Conservation (phyloP, 2,888 invertebrate species). For the Vandiemenella viatica region DNA sequence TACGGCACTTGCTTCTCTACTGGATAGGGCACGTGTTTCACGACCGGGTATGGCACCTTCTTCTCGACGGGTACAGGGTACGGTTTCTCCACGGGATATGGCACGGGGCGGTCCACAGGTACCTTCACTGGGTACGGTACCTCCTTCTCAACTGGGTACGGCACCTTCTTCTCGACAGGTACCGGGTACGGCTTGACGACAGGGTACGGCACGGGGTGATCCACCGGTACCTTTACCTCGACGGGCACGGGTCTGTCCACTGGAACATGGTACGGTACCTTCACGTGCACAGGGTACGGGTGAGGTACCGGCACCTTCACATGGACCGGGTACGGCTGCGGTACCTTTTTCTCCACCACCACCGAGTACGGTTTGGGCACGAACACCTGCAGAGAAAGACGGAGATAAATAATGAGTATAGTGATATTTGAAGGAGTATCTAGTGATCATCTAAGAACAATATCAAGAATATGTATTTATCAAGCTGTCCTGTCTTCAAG, state of each 20-base stretch:
- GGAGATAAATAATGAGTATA: too few species aligned
- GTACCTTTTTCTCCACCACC: slow-evolving; percentile 56
- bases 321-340: slow-evolving; percentile 39
- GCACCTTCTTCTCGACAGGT: slow-evolving; percentile 5
- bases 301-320: slow-evolving; percentile 43
- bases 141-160: slow-evolving; percentile 14
- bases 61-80: slow-evolving; percentile 27
- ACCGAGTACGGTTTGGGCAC: slow-evolving; percentile 38
- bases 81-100: slow-evolving; percentile 31
- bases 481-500: too few species aligned
- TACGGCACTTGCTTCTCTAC: slow-evolving; percentile 54
- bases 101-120: slow-evolving; percentile 22
- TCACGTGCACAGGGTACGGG: slow-evolving; percentile 29
- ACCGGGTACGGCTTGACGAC: slow-evolving; percentile 11
- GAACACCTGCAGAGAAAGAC: too few species aligned
- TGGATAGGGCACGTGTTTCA: slow-evolving; percentile 43
- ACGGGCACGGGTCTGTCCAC: slow-evolving; percentile 25
- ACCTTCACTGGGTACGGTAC: slow-evolving; percentile 32
- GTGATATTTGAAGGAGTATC: too few species aligned
- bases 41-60: slow-evolving; percentile 44
- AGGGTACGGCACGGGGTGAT: slow-evolving; percentile 5
- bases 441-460: too few species aligned
- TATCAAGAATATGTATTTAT: too few species aligned
- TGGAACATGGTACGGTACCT: slow-evolving; percentile 46
- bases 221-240: slow-evolving; percentile 25